A percentile compares a stretch with the other conserved stretches of the same genome.
phyloP scores from a whole-genome alignment of 2,888 invertebrate species.

The Acleris cristana region DNA sequence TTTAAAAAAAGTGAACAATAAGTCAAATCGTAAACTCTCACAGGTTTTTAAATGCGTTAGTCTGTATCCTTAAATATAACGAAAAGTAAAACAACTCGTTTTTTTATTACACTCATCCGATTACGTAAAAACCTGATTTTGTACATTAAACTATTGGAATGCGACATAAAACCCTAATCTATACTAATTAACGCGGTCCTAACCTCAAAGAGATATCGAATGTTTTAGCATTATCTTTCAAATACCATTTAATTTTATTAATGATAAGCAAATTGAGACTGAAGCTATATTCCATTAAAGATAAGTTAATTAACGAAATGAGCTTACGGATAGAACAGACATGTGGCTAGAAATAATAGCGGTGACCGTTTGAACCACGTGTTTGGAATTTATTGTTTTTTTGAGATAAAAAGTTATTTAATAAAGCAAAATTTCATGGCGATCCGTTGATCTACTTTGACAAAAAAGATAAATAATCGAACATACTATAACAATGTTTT shows the following conservation, averaged over 20 bases:
- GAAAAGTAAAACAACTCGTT: no score
- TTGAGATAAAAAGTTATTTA: no score
- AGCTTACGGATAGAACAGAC: not conserved
- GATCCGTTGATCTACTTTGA: no score
- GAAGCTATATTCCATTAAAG: conserved; percentile 29
- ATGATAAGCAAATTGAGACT: conserved; percentile 37
- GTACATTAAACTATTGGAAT: not conserved
- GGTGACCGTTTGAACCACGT: not conserved
- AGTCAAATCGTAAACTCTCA: no score
- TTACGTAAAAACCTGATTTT: not conserved
- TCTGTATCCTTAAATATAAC: not conserved
- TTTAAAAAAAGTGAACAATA: no score
- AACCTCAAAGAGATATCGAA: conserved; percentile 30
- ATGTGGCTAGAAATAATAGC: not conserved
- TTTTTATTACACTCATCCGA: no score
- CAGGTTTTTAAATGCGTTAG: no score
- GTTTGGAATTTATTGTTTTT: no score
- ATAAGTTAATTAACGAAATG: conserved; percentile 36
- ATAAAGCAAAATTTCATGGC: no score
- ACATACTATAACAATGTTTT: no score
- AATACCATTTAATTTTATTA: conserved; percentile 39
- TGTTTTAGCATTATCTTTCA: conserved; percentile 37
- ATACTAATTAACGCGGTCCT: conserved; percentile 32
- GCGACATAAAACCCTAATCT: conserved; percentile 8
- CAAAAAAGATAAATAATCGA: no score